Base-by-base conservation (phyloP, 2,113 vertebrate species). In the Crotalus tigris region DNA sequence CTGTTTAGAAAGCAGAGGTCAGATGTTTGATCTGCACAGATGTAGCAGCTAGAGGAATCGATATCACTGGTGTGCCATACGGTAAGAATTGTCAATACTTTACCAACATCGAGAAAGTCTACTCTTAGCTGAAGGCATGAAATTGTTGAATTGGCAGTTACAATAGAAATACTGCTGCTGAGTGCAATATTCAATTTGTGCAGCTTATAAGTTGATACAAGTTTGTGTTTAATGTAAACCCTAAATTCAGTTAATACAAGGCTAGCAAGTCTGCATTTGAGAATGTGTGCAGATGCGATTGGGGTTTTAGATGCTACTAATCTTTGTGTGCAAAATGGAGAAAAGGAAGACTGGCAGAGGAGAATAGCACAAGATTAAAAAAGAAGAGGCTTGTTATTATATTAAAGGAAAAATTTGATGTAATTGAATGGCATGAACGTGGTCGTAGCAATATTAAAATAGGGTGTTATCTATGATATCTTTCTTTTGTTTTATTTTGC, bases 21-120 rank as follows among this genome's bases (percentile, higher is more conserved):
- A 98, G 97, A 93, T 99, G 99, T 94, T 91, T 99, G 97, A 98
- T 99, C 97, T 99, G 99, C 96, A 99, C 99, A 0, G 99, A 99
- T 85, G 99, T 99, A 21, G 99, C 99, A 88, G 99, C 99, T 92
- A 98, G 99, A 98, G 99, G 99, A 94, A 99, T 99, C 57, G 99
- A 99, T 94, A 98, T 99, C 95, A 98, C 95, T 0, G 99, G 99
- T 2, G 98, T 99, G 96, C 99, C 99, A 9, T 99, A 99, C 33
- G 99, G 99, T 99, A 97, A 98, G 96, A 87, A 12, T 9, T 87
- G 49, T 54, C 24, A 55, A 1, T 44, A 81, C 75, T 81, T 81
- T 39, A 39, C 33, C 17, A 21, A 6, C 69, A 81, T 81, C 33
- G 9, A 21, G 75, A 39, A 81, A 81, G 33, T 44, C 75, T 44